phyloP scores from a whole-genome alignment of 2,888 invertebrate species.

The Torymus auratus region DNA sequence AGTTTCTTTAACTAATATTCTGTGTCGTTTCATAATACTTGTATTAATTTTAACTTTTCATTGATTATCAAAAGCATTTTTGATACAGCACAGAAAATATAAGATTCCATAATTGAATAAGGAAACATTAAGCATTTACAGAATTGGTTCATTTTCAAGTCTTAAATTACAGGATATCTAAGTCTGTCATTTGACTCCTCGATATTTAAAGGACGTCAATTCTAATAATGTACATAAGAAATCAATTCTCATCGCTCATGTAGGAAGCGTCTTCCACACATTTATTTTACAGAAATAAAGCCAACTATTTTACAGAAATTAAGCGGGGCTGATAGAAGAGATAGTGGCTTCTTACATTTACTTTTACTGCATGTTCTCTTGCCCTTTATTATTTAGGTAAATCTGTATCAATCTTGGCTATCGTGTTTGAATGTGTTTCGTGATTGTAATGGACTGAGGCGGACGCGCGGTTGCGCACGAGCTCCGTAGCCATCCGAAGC shows the following conservation, averaged over 20 bases:
- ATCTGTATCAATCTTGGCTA: constrained; percentile 43
- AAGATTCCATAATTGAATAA: too few relatives aligned
- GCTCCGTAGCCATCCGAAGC: constrained; percentile 4
- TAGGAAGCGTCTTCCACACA: constrained; percentile 18
- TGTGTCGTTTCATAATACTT: too few relatives aligned
- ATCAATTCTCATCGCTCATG: constrained; percentile 17
- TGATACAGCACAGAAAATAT: too few relatives aligned
- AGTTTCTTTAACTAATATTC: too few relatives aligned
- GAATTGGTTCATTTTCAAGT: too few relatives aligned
- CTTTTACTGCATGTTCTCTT: constrained; percentile 55
- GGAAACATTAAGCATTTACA: too few relatives aligned
- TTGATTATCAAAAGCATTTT: too few relatives aligned
- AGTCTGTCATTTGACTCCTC: too few relatives aligned
- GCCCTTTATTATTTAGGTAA: constrained; percentile 52
- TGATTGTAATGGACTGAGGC: constrained; percentile 45
- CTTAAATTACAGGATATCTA: too few relatives aligned
- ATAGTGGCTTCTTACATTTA: constrained; percentile 45
- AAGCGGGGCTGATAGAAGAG: constrained; percentile 32
- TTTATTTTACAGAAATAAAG: constrained; percentile 30
- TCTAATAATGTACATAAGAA: too few relatives aligned
- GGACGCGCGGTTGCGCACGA: not conserved
- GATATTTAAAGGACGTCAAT: too few relatives aligned
- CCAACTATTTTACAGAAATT: constrained; percentile 34
- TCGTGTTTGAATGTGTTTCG: constrained; percentile 52
- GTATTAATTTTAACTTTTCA: too few relatives aligned